Evolutionary conservation across 2,113 vertebrate species (phyloP), one percentile per base, ranked within the genome.

Genomic region (Carlito syrichta): DNA sequence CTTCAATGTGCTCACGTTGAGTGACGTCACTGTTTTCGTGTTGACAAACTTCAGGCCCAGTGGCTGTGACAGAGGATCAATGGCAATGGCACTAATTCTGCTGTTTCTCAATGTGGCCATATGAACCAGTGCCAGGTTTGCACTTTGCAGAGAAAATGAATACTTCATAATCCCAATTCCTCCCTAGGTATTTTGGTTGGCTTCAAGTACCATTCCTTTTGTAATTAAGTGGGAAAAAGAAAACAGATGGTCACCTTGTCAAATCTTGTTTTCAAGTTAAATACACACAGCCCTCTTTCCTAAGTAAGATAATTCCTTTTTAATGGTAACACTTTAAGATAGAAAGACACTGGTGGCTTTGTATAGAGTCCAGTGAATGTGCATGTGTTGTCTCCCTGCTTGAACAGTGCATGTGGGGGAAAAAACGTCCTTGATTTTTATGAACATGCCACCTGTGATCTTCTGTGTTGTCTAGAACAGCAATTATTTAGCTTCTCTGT

Each of bases 191-290:
- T 95, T 96, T 94, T 94, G 50, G 19, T 96, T 97, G 95, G 62
- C 93, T 96, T 94, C 62, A 48, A 90, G 66, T 40, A 77, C 85
- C 68, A 43, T 82, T 94, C 54, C 40, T 97, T 96, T 86, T 66
- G 93, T 93, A 95, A 97, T 92, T 97, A 96, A 96, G 76, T 92
- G 84, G 63, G 87, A 94, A 96, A 90, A 71, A 83, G 48, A 92
- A 95, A 97, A 94, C 95, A 97, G 89, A 97, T 95, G 95, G 97
- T 87, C 95, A 97, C 87, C 94, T 96, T 97, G 97, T 97, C 79
- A 94, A 92, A 92, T 95, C 90, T 96, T 90, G 45, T 97, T 96
- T 97, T 97, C 96, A 94, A 85, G 92, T 94, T 89, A 97, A 96
- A 95, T 90, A 93, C 79, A 92, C 79, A 96, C 52, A 85, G 79